A percentile compares a stretch with the other conserved stretches of the same genome.
Conservation (phyloP, 2,888 invertebrate species). For the Ptychoptera contaminata region DNA sequence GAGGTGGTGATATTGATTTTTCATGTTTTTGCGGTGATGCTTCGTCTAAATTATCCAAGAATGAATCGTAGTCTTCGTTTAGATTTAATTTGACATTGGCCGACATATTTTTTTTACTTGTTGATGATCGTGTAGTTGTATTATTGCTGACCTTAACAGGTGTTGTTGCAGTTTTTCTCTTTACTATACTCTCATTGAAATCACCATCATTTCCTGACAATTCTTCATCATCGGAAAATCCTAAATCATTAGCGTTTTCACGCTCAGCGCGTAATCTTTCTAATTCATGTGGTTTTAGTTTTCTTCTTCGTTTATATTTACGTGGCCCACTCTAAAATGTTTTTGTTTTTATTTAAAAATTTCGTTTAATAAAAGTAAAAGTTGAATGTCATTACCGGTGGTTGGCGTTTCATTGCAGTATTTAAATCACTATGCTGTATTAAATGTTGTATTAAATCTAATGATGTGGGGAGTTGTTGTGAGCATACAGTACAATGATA, state of each 20-base stretch:
- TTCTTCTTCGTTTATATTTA: slow-evolving; percentile 66
- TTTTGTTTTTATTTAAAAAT: neutral
- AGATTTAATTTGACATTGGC: too few relatives aligned
- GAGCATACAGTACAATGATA: slow-evolving; percentile 66
- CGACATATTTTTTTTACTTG: neutral
- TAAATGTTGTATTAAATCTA: slow-evolving; percentile 63
- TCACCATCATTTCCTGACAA: slow-evolving; percentile 28
- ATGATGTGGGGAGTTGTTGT: slow-evolving; percentile 49
- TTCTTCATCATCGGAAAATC: slow-evolving; percentile 24
- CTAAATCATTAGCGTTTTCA: slow-evolving; percentile 17
- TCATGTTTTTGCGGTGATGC: slow-evolving; percentile 12
- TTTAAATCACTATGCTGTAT: slow-evolving; percentile 77
- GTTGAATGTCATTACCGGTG: slow-evolving; percentile 33
- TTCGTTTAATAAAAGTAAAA: neutral
- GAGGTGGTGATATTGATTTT: slow-evolving; percentile 15
- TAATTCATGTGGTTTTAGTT: slow-evolving; percentile 49
- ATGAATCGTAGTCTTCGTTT: neutral
- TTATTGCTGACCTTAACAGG: neutral
- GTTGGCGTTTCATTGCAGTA: slow-evolving; percentile 64
- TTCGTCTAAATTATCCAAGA: slow-evolving; percentile 7
- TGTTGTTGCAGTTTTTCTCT: slow-evolving; percentile 1
- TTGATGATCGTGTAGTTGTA: neutral
- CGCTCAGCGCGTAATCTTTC: slow-evolving; percentile 26
- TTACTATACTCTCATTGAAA: slow-evolving; percentile 17
- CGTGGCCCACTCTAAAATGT: slow-evolving; percentile 49